phyloP scores from a whole-genome alignment of 1,140 invertebrate genomes.

The Aphelinus certus region DNA sequence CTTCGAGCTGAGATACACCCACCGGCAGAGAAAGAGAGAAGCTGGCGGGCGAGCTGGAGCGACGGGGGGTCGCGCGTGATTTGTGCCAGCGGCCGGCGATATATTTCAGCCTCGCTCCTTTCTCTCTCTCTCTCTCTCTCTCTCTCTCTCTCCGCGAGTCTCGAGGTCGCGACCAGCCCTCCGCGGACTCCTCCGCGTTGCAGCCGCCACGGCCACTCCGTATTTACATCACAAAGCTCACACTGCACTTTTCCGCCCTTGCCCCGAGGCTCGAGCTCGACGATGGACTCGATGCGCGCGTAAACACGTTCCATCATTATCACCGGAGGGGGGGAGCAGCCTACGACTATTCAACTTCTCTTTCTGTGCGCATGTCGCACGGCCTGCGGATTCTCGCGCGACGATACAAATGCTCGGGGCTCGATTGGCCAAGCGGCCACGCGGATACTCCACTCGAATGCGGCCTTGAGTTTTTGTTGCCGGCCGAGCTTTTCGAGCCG shows the following conservation, averaged over 20 bases:
- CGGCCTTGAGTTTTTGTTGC: slow-evolving; percentile 16
- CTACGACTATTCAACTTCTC: too few species aligned
- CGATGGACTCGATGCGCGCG: slow-evolving; percentile 46
- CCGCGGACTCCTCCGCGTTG: slow-evolving; percentile 48
- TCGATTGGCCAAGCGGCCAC: background rate
- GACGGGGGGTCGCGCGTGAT: slow-evolving; percentile 65
- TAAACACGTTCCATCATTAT: slow-evolving; percentile 66
- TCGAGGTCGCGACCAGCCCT: slow-evolving; percentile 54
- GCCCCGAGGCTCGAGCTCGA: slow-evolving; percentile 16
- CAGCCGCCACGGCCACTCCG: slow-evolving; percentile 59
- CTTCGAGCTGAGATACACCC: slow-evolving; percentile 9
- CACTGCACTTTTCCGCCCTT: slow-evolving; percentile 27
- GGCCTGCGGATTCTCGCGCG: too few species aligned
- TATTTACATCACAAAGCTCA: slow-evolving; percentile 64
- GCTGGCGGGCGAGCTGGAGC: slow-evolving; percentile 40
- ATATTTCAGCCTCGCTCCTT: slow-evolving; percentile 64
- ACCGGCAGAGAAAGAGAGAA: background rate
- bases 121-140: background rate
- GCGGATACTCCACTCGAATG: background rate
- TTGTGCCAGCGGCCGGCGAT: slow-evolving; percentile 66
- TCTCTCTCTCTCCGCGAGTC: slow-evolving; percentile 5
- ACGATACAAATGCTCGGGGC: too few species aligned
- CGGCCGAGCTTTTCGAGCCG: background rate
- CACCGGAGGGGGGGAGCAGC: slow-evolving; percentile 46
- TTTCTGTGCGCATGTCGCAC: too few species aligned